A percentile compares a stretch with the other conserved stretches of the same genome.
Evolutionary conservation across 2,113 vertebrate genomes (phyloP).

Genomic region (Tamias sibiricus): DNA sequence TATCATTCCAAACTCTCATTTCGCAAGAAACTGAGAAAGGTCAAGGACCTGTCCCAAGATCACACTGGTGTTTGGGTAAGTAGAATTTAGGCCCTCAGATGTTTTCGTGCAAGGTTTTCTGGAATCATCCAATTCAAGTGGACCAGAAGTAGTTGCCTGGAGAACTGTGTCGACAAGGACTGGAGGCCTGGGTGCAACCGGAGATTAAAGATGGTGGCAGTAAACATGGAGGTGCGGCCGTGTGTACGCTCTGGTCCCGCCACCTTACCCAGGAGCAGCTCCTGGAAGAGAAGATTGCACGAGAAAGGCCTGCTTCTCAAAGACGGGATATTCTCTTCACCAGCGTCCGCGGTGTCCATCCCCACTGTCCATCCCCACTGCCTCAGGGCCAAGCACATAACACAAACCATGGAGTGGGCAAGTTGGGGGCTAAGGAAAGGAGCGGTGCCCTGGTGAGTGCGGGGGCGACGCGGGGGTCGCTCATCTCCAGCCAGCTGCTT

Average conservation of each 20-base stretch:
- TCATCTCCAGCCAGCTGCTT: neutral
- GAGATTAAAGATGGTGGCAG: accelerated
- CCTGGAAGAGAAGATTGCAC: neutral
- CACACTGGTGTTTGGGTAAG: neutral
- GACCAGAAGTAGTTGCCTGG: neutral
- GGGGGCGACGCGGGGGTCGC: accelerated
- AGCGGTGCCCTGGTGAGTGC: too few species aligned
- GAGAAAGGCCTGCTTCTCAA: neutral
- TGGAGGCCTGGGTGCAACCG: neutral
- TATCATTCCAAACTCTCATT: neutral
- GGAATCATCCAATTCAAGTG: neutral
- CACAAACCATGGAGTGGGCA: neutral
- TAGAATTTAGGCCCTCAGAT: neutral
- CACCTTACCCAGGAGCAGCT: neutral
- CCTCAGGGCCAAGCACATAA: neutral
- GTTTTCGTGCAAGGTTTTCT: neutral
- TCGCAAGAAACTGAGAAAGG: neutral
- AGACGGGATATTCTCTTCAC: neutral
- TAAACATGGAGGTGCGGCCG: accelerated
- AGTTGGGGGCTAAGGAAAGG: too few species aligned
- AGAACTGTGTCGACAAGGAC: neutral
- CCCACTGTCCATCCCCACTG: neutral
- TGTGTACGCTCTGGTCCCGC: too few species aligned
- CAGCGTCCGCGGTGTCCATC: too few species aligned
- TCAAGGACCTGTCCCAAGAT: neutral